phyloP scores from a whole-genome alignment of 2,113 vertebrate genomes.

The Stegastes partitus region DNA sequence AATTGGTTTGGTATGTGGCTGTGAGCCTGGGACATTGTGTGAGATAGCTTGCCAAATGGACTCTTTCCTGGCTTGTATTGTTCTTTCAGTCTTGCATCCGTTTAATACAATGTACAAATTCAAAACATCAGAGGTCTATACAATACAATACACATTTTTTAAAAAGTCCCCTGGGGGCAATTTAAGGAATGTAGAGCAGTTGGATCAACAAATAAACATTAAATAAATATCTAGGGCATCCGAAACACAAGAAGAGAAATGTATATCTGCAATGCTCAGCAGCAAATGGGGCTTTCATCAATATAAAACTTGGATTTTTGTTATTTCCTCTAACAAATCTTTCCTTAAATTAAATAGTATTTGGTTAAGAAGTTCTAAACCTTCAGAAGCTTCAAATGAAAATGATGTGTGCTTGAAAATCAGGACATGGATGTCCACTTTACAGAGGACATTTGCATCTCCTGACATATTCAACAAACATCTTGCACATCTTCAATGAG shows the following conservation, averaged over 20 bases:
- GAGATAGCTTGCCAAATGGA: slow-evolving; percentile 29
- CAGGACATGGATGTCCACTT: not conserved
- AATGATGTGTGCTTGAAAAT: not conserved
- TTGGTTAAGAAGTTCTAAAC: not conserved
- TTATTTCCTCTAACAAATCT: slow-evolving; percentile 3
- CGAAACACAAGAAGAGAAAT: slow-evolving; percentile 33
- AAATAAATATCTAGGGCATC: slow-evolving; percentile 2
- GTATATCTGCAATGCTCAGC: slow-evolving; percentile 3
- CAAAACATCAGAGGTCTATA: slow-evolving; percentile 34
- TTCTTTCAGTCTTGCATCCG: slow-evolving; percentile 40
- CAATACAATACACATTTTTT: too few relatives aligned
- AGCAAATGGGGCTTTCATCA: slow-evolving; percentile 48
- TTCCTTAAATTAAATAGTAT: not conserved
- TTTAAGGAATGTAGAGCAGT: too few relatives aligned
- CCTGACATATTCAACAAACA: not conserved
- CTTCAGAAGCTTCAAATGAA: not conserved
- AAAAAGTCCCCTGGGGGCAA: too few relatives aligned
- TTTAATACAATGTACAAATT: slow-evolving; percentile 36
- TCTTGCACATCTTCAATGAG: slow-evolving; percentile 1
- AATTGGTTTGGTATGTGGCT: slow-evolving; percentile 42
- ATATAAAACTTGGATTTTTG: slow-evolving; percentile 9
- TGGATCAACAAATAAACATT: too few relatives aligned
- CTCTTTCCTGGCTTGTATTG: slow-evolving; percentile 32
- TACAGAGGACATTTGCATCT: not conserved
- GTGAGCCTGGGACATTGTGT: slow-evolving; percentile 39